Conservation (phyloP, 2,797 vertebrate species). For the Pseudopleuronectes americanus region DNA sequence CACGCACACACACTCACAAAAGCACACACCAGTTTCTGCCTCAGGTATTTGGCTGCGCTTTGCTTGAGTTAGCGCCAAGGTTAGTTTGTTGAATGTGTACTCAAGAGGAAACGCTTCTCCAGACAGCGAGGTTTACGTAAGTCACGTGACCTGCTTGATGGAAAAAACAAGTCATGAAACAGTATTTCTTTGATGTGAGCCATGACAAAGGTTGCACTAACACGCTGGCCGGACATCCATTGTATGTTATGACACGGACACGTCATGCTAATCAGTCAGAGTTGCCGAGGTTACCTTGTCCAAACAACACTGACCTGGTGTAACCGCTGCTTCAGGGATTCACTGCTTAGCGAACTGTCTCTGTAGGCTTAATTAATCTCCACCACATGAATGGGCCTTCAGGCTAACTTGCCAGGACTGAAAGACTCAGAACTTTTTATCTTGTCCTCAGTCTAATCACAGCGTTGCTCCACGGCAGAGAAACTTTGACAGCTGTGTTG, state of each 20-base stretch:
- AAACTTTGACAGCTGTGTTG: conserved; percentile 33
- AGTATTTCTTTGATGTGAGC: not conserved
- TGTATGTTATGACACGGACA: conserved; percentile 6
- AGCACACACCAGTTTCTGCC: conserved; percentile 16
- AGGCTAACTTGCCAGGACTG: conserved; percentile 52
- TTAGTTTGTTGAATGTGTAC: conserved; percentile 39
- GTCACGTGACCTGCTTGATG: conserved; percentile 19
- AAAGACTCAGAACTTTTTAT: conserved; percentile 56
- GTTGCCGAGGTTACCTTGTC: conserved; percentile 52
- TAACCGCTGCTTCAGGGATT: conserved; percentile 46
- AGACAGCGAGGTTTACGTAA: conserved; percentile 51
- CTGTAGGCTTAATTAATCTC: conserved; percentile 73
- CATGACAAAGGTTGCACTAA: not conserved
- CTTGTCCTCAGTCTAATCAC: conserved; percentile 51
- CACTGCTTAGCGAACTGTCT: conserved; percentile 47
- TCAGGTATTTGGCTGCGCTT: conserved; percentile 50
- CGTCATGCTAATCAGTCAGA: conserved; percentile 27
- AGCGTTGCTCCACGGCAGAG: conserved; percentile 29
- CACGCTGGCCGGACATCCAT: conserved; percentile 28
- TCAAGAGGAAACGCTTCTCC: conserved; percentile 37
- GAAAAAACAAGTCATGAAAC: conserved; percentile 4
- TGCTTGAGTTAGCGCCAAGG: conserved; percentile 52
- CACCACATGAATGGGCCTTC: conserved; percentile 58
- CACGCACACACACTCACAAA: conserved; percentile 17
- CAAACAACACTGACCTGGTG: conserved; percentile 51